phyloP scores from a whole-genome alignment of 1,140 invertebrate species.

The Drosophila takahashii region DNA sequence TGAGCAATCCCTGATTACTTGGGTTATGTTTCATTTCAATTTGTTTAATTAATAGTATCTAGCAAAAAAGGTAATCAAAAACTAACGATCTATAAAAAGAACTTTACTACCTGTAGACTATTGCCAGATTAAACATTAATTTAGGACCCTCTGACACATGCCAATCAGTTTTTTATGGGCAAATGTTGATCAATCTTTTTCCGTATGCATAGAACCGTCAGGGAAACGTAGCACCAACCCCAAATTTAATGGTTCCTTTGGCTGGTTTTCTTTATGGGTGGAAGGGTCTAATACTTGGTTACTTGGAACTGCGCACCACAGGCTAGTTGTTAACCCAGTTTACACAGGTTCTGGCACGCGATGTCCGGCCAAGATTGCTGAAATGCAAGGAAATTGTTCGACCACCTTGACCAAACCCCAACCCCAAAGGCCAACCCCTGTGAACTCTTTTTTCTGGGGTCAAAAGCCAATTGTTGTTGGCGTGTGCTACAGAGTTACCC shows the following conservation, averaged over 20 bases:
- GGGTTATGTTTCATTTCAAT: not conserved
- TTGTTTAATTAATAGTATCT: not conserved
- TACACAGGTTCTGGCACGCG: constrained; percentile 61
- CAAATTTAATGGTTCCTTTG: not conserved
- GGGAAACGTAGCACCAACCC: constrained; percentile 1
- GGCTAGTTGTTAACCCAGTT: constrained; percentile 57
- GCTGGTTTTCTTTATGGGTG: not conserved
- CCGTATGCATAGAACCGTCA: constrained; percentile 12
- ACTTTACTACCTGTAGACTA: not conserved
- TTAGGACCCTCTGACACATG: constrained; percentile 22
- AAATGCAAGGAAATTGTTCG: constrained; percentile 39
- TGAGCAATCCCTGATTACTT: not conserved
- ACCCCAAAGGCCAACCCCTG: not conserved
- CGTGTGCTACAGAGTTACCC: constrained; percentile 4
- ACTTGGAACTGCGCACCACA: constrained; percentile 18
- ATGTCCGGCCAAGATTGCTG: constrained; percentile 66
- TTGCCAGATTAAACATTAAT: constrained; percentile 16
- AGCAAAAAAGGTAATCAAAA: constrained; percentile 2
- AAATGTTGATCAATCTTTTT: constrained; percentile 43
- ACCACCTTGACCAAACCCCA: constrained; percentile 27
- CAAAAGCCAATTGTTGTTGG: constrained; percentile 23
- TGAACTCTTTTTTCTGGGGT: constrained; percentile 17
- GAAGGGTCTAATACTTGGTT: constrained; percentile 9
- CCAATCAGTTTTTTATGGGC: constrained; percentile 11
- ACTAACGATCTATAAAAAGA: not conserved